Base-by-base conservation (phyloP, 1,140 invertebrate genomes). In the Phortica variegata region DNA sequence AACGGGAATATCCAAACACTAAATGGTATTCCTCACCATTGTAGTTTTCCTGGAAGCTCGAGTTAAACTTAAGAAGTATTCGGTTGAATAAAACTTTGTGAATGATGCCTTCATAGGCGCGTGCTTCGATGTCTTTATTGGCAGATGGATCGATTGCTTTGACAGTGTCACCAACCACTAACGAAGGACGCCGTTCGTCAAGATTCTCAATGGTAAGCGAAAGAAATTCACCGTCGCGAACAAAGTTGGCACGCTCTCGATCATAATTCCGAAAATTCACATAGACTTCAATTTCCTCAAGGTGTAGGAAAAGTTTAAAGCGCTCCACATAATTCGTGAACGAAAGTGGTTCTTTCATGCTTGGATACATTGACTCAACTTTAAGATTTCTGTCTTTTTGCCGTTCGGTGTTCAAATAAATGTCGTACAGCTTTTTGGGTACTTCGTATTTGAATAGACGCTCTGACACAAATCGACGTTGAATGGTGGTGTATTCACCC, bases 111-210 rank as follows among this genome's bases (percentile, higher is more conserved):
- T 93, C 85, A 74, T 87, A 91, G 7, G 36, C 9, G 1, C 47
- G 38, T 3, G 6, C 26, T 36, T 52, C 65, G 17, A 31, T 43
- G 0, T 48, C 43, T 15, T 3, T 6, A 8, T 1, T 5, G 36
- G 48, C 52, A 49, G 73, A 80, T 26, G 77, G 69, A 56, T 81
- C 78, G 47, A 73, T 79, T 2, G 80, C 82, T 32, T 86, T 77
- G 17, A 87, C 83, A 75, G 77, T 82, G 72, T 96, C 92, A 1
- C 90, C 90, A 46, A 84, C 63, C 31, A 93, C 79, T 5, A 96
- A 69, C 2, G 89, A 92, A 7, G 91, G 93, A 38, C 91, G 80
- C 55, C 82, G 86, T 73, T 95, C 92, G 45, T 83, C 79, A 17
- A 95, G 77, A 39, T 89, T 89, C 41, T 85, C 84, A 33, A 95